A percentile compares a stretch with the other conserved stretches of the same genome.
Conservation (phyloP, 2,888 invertebrate genomes). For the Drosophila lutescens region DNA sequence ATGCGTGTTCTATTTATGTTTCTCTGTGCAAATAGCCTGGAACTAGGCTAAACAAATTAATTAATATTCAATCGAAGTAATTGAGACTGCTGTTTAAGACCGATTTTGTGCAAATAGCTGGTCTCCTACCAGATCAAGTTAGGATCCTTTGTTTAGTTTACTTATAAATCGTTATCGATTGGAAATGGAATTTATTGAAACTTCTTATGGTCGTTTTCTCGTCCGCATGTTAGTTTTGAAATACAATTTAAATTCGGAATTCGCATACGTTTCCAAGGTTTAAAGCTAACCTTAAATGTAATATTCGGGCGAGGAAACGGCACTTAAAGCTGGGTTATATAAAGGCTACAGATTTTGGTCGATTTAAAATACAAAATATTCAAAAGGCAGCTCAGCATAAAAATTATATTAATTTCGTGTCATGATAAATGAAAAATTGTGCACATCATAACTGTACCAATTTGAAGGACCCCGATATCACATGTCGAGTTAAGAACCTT, state of each 20-base stretch:
- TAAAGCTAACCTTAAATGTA: no score
- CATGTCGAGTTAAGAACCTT: neutral
- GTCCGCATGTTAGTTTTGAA: no score
- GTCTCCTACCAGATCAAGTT: no score
- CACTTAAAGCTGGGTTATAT: no score
- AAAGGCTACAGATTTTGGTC: no score
- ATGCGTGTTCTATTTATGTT: constrained; percentile 1
- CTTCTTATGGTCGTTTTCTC: no score
- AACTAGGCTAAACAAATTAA: constrained; percentile 10
- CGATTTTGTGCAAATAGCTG: neutral
- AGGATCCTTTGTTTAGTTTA: neutral
- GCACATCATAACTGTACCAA: neutral
- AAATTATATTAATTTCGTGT: neutral
- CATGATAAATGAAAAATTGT: neutral
- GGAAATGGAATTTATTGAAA: no score
- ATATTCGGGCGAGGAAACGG: no score
- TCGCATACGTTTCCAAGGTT: no score
- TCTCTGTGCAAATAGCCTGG: neutral
- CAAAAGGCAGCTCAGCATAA: neutral
- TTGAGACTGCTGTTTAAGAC: neutral
- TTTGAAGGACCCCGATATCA: neutral
- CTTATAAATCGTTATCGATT: no score
- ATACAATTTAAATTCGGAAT: no score
- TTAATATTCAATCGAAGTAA: constrained; percentile 21
- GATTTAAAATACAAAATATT: no score